Base-by-base conservation (phyloP, 2,113 vertebrate species). In the Cyprinus carpio region DNA sequence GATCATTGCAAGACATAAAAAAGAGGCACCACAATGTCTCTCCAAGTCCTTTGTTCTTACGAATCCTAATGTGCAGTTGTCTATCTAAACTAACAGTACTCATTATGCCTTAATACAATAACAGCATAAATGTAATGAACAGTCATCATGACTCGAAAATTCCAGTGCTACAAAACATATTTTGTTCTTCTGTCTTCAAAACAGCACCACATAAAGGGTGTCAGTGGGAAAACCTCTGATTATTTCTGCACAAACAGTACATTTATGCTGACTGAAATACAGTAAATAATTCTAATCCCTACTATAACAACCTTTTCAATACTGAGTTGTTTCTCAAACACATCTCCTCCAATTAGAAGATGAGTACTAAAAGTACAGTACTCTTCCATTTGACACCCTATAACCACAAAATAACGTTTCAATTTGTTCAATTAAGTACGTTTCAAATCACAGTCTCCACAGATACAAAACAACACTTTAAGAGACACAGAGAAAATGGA, bases 1-100 rank as follows among this genome's bases (percentile, higher is more conserved):
- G 46, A 75, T 86, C 40, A 83, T 64, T 75, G 81, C 65, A 88
- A 69, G 71, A 75, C 79, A 82, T 76, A 37, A 86, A 76, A 77
- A 25, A 31, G 54, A 83, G 81, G 81, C 80, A 69, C 6, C 75
- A 85, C 62, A 84, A 74, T 29, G 18, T 83, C 75, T 85, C 84
- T 72, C 4, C 54, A 83, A 54, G 87, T 74, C 46, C 80, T 75
- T 87, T 84, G 82, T 80, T 85, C 64, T 67, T 56, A n/a, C 78
- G 34, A 81, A 82, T 75, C 43, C 54, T 84, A 74, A 43, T 9
- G 80, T 88, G 84, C 84, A 86, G 78, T 60, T 79, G 62, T 25
- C 71, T 60, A 82, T 54, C 74, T 84, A 83, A 81, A 46, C 64
- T 74, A 49, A 40, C 11, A 84, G 49, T 46, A 18, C 56, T 18